These are phyloP conservation scores for Catharus ustulatus DNA, from an alignment of 2,797 vertebrate genomes.

Conservation along the genomic window DNA sequence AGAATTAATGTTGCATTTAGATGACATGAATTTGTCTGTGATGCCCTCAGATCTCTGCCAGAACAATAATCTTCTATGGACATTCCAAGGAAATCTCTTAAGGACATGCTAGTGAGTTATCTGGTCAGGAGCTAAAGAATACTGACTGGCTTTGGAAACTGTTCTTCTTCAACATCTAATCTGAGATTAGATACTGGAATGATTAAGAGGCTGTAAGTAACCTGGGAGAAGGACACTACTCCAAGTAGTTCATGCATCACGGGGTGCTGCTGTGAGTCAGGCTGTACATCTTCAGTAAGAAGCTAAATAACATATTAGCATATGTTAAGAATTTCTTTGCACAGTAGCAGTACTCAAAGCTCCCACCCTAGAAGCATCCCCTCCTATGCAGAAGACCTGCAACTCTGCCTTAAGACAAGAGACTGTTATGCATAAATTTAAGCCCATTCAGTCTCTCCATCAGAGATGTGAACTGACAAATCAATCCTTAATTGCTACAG, in stretches of 20 bases:
- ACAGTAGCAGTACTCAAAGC: not conserved
- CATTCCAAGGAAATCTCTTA: constrained; percentile 29
- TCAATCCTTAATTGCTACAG: not conserved
- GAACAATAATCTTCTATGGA: constrained; percentile 7
- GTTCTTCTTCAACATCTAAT: not conserved
- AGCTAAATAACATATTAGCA: not conserved
- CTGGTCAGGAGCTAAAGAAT: not conserved
- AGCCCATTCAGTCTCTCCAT: not conserved
- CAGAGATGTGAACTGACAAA: not conserved
- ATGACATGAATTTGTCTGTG: not conserved
- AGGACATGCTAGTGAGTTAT: not conserved
- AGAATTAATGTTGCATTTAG: not conserved
- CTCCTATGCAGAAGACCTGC: not conserved
- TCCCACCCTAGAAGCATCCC: not conserved
- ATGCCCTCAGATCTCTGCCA: not conserved
- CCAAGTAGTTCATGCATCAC: not conserved
- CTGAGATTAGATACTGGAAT: constrained; percentile 15
- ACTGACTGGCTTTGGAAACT: not conserved
- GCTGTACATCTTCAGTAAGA: not conserved
- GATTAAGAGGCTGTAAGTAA: not conserved
- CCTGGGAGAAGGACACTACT: not conserved
- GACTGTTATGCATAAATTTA: not conserved
- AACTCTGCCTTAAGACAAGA: not conserved
- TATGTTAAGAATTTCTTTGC: not conserved
- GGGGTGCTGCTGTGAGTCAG: not conserved